Evolutionary conservation across 2,113 vertebrate species (phyloP), one percentile per base, ranked within the genome.

Genomic region (Carollia perspicillata): DNA sequence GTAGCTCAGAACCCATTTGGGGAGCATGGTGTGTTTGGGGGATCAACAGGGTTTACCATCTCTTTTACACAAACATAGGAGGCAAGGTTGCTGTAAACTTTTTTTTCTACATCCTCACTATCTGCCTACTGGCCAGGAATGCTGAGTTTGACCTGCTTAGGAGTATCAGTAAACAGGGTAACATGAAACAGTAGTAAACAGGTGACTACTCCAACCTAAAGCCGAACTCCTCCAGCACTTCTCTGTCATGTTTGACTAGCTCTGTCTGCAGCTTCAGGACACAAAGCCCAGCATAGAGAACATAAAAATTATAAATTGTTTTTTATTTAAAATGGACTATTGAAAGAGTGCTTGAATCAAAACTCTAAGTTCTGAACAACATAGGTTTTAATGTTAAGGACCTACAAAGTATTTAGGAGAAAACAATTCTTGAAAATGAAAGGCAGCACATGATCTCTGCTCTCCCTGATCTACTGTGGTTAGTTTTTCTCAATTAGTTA

Each of bases 351-450:
- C 14, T 84, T 78, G 60, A 69, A 86, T 72, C 5, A 1, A 60
- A 96, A 92, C 51, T 86, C 14, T 89, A 81, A 86, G 84, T 92
- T 80, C 74, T 86, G 60, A 89, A 58, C 37, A 69, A 92, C 37
- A 77, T 23, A 89, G 23, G 17, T 89, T 85, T 91, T 95, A 95
- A 94, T 71, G 42, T 85, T 83, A 78, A 83, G 37, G 79, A 35
- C 66, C 74, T 83, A 83, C 33, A 74, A 37, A 33, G 49, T 66
- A 53, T 84, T 97, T 77, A 91, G 71, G 33, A 88, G 55, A 87
- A 95, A 66, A 95, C 37, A 71, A 75, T 88, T 94, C 35, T 84
- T 84, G 47, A 74, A 95, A 94, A 86, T 23, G 63, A 87, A 96
- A 93, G 53, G 35, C 51, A 42, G 20, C 42, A 35, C 11, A 42